Percentiles rank a stretch among this genome's conserved stretches.
Evolutionary conservation across 1,140 invertebrate genomes (phyloP).

Genomic region (Hylaeus volcanicus): DNA sequence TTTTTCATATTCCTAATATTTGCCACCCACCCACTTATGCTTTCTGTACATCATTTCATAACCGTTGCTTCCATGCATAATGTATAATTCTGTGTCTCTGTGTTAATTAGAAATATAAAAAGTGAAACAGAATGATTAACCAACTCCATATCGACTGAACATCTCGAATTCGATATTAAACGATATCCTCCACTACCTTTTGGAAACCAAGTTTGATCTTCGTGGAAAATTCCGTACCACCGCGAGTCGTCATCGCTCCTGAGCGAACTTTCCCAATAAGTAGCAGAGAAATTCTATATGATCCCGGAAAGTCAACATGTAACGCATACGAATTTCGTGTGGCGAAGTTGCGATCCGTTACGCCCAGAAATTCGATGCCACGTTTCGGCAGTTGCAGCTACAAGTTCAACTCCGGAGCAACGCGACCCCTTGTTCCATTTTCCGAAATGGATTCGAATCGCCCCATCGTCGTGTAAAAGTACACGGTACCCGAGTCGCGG

Average conservation of each 20-base stretch:
- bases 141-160: no score
- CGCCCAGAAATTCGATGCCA: constrained; percentile 47
- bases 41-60: no score
- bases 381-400: constrained; percentile 45
- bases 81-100: neutral
- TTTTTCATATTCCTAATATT: neutral
- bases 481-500: constrained; percentile 8
- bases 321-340: constrained; percentile 24
- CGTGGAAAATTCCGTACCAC: neutral
- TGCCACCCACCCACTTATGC: constrained; percentile 11
- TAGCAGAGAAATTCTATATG: constrained; percentile 28
- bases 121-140: no score
- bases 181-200: no score
- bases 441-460: constrained; percentile 36
- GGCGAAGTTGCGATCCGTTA: constrained; percentile 25
- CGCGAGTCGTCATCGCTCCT: neutral
- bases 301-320: constrained; percentile 32
- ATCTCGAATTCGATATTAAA: neutral
- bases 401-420: constrained; percentile 23
- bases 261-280: neutral
- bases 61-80: neutral
- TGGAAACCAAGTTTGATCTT: neutral
- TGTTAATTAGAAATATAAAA: no score
- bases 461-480: constrained; percentile 9
- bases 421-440: constrained; percentile 36